Base-by-base conservation (phyloP, 2,797 vertebrate genomes). In the Phataginus tetradactyla region DNA sequence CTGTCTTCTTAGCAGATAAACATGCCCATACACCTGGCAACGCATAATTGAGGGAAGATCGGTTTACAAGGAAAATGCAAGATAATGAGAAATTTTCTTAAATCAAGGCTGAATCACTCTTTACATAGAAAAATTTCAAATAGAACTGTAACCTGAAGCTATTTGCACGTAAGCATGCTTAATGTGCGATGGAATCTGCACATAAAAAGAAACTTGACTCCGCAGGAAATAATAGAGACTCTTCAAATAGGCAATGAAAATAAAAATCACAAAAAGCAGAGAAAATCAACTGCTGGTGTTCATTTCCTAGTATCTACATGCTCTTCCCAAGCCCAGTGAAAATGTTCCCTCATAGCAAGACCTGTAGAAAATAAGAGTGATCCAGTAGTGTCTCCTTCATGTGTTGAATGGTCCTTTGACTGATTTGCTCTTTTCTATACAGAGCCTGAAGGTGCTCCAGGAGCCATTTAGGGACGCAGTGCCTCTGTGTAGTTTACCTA, bases 71-170 rank as follows among this genome's bases (percentile, higher is more conserved):
- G 95, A 96, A 98, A 79, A 91, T 86, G 81, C 89, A 94, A 86
- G 84, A 89, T 77, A 97, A 97, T 4, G 1, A 95, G 83, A 95
- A 96, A 90, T 90, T 91, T 97, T 98, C 97, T 32, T 95, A 93
- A 98, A 96, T 94, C 88, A 74, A 91, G 90, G 42, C 97, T 91
- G 95, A 97, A 97, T 98, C 95, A 92, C 79, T 96, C 98, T 98
- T 98, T 97, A 93, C 97, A 94, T 96, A 95, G 97, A 97, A 98
- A 98, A 96, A 81, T 96, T 97, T 98, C 97, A 98, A 98, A 96
- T 96, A 96, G 97, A 97, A 98, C 94, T 97, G 98, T 98, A 98
- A 98, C 96, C 97, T 94, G 97, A 98, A 95, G 96, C 97, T 96
- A 96, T 98, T 96, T 94, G 45, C 96, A 96, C 94, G 87, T 95